Evolutionary conservation across 2,888 invertebrate species (phyloP), one percentile per base, ranked within the genome.

Genomic region (Xanthorhoe designata): DNA sequence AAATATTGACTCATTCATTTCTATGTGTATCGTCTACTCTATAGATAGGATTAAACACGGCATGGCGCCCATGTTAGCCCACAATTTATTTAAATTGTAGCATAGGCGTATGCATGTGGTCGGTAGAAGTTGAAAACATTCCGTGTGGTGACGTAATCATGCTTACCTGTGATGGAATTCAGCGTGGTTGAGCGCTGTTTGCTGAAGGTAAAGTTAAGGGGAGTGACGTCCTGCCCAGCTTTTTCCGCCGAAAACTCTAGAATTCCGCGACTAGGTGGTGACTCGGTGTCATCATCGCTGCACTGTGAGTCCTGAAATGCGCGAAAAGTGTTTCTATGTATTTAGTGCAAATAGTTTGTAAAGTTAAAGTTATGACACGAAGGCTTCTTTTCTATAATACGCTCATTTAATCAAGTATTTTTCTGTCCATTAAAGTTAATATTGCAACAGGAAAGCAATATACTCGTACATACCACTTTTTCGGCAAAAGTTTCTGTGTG

Each of bases 141-240:
- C 81, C 78, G 68, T 56, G 55, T 29, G 45, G 58, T 55, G 45
- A 24, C 51, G 59, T 55, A 56, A 32, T 42, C 45, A 15, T 64
- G 72, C 80, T 82, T 76, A 96, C 96, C 96, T 83, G 96, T 96
- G 76, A 96, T 96, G 18, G 96, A 96, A 86, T 96, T 96, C 69
- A 96, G 92, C 0, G 96, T 96, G 13, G 96, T 95, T 69, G 96
- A 96, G 73, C 96, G 90, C 75, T 95, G 94, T 80, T 96, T 96
- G 75, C 95, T 95, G 81, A 97, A 97, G 81, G 96, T 96, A 76
- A 97, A 95, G 87, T 97, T 97, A 72, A 97, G 95, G 0, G 98
- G 98, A 1, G 98, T 98, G 62, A 98, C 97, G 82, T 98, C 98
- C 80, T 96, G 96, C 0, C 98, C 98, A 0, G 97, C 97, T 84